Evolutionary conservation across 1,140 invertebrate species (phyloP).

Genomic region (Drosophila arawakana): DNA sequence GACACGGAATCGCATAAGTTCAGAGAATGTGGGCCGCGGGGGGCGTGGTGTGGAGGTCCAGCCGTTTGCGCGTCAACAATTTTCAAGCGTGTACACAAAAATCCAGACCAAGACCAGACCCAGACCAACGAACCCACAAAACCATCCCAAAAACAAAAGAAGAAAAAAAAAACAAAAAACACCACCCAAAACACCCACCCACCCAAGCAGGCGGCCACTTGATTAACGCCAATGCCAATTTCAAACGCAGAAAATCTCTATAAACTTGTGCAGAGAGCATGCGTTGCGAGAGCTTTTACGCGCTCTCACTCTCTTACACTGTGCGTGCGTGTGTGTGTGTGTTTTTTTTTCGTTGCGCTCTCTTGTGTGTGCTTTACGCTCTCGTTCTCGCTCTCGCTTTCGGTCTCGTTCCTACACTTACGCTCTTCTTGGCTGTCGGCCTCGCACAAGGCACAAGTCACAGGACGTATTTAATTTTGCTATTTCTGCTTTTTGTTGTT

Average conservation of each 20-base stretch:
- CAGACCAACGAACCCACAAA: conserved; percentile 34
- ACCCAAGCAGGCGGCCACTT: conserved; percentile 37
- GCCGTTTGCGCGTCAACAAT: conserved; percentile 73
- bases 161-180: conserved; percentile 32
- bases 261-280: conserved; percentile 70
- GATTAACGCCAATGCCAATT: conserved; percentile 80
- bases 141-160: conserved; percentile 6
- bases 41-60: conserved; percentile 1
- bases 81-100: conserved; percentile 80
- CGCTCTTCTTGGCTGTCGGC: conserved; percentile 9
- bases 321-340: too few species aligned
- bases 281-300: conserved; percentile 63
- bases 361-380: background rate
- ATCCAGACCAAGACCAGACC: conserved; percentile 69
- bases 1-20: conserved; percentile 9
- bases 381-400: background rate
- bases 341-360: background rate
- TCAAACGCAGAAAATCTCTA: conserved; percentile 77
- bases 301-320: background rate
- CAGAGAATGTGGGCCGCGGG: too few species aligned
- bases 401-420: conserved; percentile 9
- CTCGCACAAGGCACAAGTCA: conserved; percentile 7
- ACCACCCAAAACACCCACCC: conserved; percentile 23
- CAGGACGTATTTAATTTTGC: conserved; percentile 48
- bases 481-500: conserved; percentile 59